Percentiles rank a stretch among this genome's conserved stretches.
Evolutionary conservation across 2,113 vertebrate genomes (phyloP).

Genomic region (Tor tambroides): DNA sequence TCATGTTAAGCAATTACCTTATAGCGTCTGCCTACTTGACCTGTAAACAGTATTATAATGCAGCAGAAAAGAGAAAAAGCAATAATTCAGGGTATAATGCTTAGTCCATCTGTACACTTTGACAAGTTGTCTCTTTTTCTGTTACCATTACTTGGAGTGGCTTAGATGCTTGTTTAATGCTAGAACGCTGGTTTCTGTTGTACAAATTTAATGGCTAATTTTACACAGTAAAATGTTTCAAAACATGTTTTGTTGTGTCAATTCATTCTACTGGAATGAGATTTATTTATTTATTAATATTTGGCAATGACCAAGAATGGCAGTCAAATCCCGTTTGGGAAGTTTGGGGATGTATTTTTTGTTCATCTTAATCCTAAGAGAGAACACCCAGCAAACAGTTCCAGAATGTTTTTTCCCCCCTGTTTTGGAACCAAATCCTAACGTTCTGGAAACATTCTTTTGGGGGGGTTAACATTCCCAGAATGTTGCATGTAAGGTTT

Average conservation of each 20-base stretch:
- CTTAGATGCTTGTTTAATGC: not conserved
- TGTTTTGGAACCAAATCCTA: not conserved
- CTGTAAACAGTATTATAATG: slow-evolving; percentile 15
- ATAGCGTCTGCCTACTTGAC: not conserved
- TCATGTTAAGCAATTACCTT: not conserved
- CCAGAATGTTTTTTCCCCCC: not conserved
- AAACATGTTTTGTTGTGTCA: not conserved
- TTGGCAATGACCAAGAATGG: not conserved
- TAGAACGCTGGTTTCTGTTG: not conserved
- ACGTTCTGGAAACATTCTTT: not conserved
- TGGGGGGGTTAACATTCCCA: not conserved
- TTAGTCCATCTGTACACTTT: slow-evolving; percentile 1
- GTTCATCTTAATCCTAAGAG: not conserved
- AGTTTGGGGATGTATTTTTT: not conserved
- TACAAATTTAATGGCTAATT: not conserved
- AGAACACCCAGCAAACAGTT: not conserved
- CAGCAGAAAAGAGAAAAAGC: not conserved
- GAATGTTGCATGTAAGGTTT: not conserved
- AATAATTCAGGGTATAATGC: not conserved
- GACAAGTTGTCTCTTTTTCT: slow-evolving; percentile 14
- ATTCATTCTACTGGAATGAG: not conserved
- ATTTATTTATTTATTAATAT: not conserved
- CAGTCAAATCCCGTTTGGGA: not conserved
- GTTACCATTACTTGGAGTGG: not conserved
- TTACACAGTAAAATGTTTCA: slow-evolving; percentile 39